A percentile compares a stretch with the other conserved stretches of the same genome.
phyloP scores from a whole-genome alignment of 1,140 invertebrate genomes.

The Trachymyrmex septentrionalis region DNA sequence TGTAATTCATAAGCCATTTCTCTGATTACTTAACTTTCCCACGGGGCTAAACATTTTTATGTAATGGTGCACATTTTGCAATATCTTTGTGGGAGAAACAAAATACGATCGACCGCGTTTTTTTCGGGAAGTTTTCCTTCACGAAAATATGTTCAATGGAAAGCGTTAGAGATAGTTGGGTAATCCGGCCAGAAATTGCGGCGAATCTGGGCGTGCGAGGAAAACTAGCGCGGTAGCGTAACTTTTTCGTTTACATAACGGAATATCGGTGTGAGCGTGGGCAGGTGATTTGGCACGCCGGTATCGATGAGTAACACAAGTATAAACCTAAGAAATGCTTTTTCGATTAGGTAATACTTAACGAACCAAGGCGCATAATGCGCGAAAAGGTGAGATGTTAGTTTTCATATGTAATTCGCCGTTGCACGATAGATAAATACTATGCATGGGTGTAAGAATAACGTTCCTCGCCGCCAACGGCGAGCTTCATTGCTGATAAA shows the following conservation, averaged over 20 bases:
- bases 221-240: conserved; percentile 44
- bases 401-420: conserved; percentile 34
- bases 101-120: background rate
- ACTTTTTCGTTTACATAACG: conserved; percentile 60
- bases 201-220: background rate
- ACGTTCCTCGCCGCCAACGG: conserved; percentile 1
- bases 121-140: background rate
- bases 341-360: conserved; percentile 34
- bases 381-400: conserved; percentile 44
- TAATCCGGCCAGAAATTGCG: conserved; percentile 33
- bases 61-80: background rate
- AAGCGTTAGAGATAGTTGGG: conserved; percentile 33
- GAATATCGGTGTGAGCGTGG: conserved; percentile 25
- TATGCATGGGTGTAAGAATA: conserved; percentile 17
- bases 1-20: background rate
- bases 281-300: conserved; percentile 25
- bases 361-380: background rate
- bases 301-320: conserved; percentile 20
- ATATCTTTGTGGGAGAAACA: background rate
- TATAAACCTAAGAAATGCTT: conserved; percentile 23
- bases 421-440: conserved; percentile 16
- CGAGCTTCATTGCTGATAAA: conserved; percentile 35
- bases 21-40: background rate
- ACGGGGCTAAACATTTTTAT: background rate
- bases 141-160: conserved; percentile 25